Evolutionary conservation across 2,113 vertebrate species (phyloP).

Genomic region (Recurvirostra avosetta): DNA sequence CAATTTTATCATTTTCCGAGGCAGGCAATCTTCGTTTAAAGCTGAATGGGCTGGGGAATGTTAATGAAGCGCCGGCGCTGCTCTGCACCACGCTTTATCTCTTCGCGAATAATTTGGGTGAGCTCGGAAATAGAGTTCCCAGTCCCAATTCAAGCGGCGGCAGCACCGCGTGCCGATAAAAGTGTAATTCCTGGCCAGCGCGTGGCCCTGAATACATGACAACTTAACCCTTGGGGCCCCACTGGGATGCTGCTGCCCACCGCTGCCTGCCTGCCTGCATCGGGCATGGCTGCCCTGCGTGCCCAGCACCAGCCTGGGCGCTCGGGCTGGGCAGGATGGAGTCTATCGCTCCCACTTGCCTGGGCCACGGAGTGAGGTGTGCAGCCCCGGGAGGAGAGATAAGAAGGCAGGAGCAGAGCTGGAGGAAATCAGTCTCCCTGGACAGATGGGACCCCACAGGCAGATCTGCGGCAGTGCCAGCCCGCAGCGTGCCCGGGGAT

Average conservation of each 20-base stretch:
- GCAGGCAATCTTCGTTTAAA: slow-evolving; percentile 69
- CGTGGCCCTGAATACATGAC: slow-evolving; percentile 49
- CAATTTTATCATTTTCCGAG: slow-evolving; percentile 68
- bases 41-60: slow-evolving; percentile 67
- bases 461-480: not conserved
- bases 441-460: not conserved
- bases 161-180: slow-evolving; percentile 61
- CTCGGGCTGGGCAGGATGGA: not conserved
- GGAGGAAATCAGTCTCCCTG: not conserved
- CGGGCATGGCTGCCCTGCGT: fast-evolving
- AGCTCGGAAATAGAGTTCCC: slow-evolving; percentile 69
- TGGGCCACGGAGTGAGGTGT: fast-evolving
- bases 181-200: slow-evolving; percentile 64
- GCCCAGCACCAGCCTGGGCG: not conserved
- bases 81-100: slow-evolving; percentile 64
- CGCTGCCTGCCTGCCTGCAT: not conserved
- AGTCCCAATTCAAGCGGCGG: slow-evolving; percentile 63
- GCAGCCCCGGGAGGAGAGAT: not conserved
- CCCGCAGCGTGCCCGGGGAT: fast-evolving
- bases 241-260: not conserved
- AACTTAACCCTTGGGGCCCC: slow-evolving; percentile 41
- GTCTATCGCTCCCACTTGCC: fast-evolving
- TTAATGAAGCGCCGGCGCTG: slow-evolving; percentile 64
- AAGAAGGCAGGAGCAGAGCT: not conserved
- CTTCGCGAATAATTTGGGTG: slow-evolving; percentile 68